Base-by-base conservation (phyloP, 2,797 vertebrate genomes). In the Mus caroli region DNA sequence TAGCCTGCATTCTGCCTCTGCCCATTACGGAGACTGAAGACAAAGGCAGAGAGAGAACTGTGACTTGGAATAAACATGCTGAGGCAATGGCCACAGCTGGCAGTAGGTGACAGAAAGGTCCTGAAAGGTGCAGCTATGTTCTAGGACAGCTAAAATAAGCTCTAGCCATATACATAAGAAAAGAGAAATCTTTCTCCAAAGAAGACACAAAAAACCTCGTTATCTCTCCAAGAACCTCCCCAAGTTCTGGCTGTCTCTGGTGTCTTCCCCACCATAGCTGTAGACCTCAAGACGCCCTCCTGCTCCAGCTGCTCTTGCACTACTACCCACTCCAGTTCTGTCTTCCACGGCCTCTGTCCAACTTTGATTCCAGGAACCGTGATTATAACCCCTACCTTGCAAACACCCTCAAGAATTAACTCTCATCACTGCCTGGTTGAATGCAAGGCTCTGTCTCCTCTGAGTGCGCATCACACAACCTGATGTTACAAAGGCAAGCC, bases 331-430 rank as follows among this genome's bases (percentile, higher is more conserved):
- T 60, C 60, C 15, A 79, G 24, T 62, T 75, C 26, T 71, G 37
- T 56, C 69, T 80, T 85, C 60, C 43, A 64, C 14, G 26, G 56
- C 28, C 40, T 90, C 31, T 75, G 75, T 60, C 46, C 92, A 95
- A 43, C 20, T 87, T 71, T 50, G 79, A 90, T 26, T 80, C 50
- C 71, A 67, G 13, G 40, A 80, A 19, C 78, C 50, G 50, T 76
- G 69, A 87, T 78, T 79, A 87, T 7, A 87, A 87, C 20, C 19
- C 43, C 62, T 84, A 52, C 4, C 62, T 86, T 84, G 62, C 26
- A 85, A 92, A 96, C 50, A 73, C n/a, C 34, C 58, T 91, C 88
- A 90, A 37, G 82, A 50, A 78, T 71, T 46, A 75, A 60, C 77
- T 64, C 58, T 89, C 64, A 62, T 62, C 91, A 71, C 34, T 85